Conservation (phyloP, 2,113 vertebrate species). For the Rhinopithecus roxellana region DNA sequence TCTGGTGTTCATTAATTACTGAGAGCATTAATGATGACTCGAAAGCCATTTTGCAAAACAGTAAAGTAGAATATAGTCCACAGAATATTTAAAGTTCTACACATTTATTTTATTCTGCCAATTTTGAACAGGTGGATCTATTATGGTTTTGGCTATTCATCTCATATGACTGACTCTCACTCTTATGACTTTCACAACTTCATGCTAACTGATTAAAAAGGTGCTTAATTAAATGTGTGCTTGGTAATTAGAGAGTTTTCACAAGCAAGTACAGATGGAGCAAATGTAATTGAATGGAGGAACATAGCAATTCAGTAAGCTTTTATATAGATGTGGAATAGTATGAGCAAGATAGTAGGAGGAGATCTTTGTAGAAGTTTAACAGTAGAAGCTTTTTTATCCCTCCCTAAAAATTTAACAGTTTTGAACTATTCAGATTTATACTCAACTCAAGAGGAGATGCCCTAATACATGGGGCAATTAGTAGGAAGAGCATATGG, state of each 20-base stretch:
- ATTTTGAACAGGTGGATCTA: constrained; percentile 68
- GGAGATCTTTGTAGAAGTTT: constrained; percentile 14
- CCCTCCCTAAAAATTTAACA: not conserved
- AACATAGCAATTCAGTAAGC: not conserved
- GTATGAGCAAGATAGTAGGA: not conserved
- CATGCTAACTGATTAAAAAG: constrained; percentile 68
- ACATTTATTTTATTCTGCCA: constrained; percentile 51
- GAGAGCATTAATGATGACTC: constrained; percentile 64
- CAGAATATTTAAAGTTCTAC: constrained; percentile 63
- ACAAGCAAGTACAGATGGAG: constrained; percentile 65
- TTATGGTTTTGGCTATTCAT: constrained; percentile 62
- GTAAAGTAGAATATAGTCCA: constrained; percentile 61
- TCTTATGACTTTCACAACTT: constrained; percentile 63
- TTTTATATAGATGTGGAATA: constrained; percentile 24
- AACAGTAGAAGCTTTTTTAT: not conserved
- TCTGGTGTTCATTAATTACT: constrained; percentile 76
- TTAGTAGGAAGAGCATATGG: not conserved
- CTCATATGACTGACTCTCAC: constrained; percentile 70
- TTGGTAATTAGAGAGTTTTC: constrained; percentile 67
- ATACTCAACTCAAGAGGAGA: not conserved
- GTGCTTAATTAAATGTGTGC: constrained; percentile 74
- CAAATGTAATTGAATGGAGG: constrained; percentile 59
- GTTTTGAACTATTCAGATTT: constrained; percentile 33
- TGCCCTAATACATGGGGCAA: not conserved
- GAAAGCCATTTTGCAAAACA: constrained; percentile 67